These are phyloP conservation scores for Hirudo medicinalis DNA, from an alignment of 1,140 invertebrate genomes.

Conservation along the genomic window DNA sequence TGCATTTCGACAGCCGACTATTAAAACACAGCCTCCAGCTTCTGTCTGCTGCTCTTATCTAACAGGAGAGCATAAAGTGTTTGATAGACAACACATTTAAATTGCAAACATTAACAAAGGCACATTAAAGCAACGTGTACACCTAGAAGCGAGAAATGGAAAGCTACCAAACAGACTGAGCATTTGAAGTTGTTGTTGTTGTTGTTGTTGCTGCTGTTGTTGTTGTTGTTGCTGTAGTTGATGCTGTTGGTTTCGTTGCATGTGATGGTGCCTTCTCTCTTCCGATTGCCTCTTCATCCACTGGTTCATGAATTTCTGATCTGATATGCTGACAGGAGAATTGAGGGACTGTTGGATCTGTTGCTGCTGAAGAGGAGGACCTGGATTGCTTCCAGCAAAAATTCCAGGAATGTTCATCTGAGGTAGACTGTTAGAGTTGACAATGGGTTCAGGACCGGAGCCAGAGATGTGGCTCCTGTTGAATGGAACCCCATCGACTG, in stretches of 20 bases:
- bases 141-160: too few relatives aligned
- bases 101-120: neutral
- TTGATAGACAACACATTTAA: neutral
- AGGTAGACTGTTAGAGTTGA: neutral
- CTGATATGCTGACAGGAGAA: slow-evolving; percentile 5
- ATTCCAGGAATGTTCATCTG: too few relatives aligned
- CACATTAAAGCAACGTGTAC: too few relatives aligned
- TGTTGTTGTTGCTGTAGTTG: slow-evolving; percentile 30
- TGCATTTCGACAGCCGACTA: too few relatives aligned
- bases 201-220: slow-evolving; percentile 22
- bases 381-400: too few relatives aligned
- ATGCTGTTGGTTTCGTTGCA: slow-evolving; percentile 31
- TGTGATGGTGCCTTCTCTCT: slow-evolving; percentile 34
- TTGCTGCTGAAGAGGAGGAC: neutral
- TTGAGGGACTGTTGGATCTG: slow-evolving; percentile 8
- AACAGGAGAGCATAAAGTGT: too few relatives aligned
- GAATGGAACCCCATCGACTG: slow-evolving; percentile 29
- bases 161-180: slow-evolving; percentile 5
- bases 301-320: slow-evolving; percentile 19
- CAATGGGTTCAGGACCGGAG: neutral
- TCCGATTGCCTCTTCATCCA: slow-evolving; percentile 21
- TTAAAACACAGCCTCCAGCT: too few relatives aligned
- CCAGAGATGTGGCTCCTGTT: slow-evolving; percentile 8
- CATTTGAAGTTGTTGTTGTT: slow-evolving; percentile 7
- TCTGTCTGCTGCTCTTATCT: too few relatives aligned